A percentile compares a stretch with the other conserved stretches of the same genome.
These are phyloP conservation scores for Aldrovandia affinis DNA, from an alignment of 2,797 vertebrate species.

Conservation along the genomic window DNA sequence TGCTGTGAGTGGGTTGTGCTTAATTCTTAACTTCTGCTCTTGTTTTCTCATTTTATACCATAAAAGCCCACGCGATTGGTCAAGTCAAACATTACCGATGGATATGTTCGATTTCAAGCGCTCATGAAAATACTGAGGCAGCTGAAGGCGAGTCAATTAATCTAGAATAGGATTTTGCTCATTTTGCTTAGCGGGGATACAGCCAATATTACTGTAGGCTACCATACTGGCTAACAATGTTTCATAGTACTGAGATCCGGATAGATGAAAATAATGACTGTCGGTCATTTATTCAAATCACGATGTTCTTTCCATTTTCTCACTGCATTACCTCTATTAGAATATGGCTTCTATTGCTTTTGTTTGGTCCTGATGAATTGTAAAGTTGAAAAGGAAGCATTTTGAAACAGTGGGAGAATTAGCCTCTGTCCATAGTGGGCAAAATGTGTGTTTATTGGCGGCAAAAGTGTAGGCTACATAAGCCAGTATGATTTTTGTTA, in stretches of 20 bases:
- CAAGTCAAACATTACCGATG: neutral
- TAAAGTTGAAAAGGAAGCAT: neutral
- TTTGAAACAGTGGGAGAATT: neutral
- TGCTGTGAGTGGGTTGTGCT: neutral
- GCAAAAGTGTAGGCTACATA: too few species aligned
- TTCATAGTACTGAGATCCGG: slow-evolving; percentile 23
- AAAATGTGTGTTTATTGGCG: too few species aligned
- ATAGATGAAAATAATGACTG: neutral
- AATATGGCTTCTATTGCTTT: neutral
- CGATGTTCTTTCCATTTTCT: neutral
- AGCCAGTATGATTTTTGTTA: too few species aligned
- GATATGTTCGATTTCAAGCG: neutral
- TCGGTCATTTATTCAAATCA: neutral
- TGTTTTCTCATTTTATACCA: neutral
- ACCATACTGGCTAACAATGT: slow-evolving; percentile 29
- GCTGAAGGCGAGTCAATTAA: neutral
- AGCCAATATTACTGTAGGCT: neutral
- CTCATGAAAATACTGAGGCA: neutral
- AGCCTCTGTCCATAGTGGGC: too few species aligned
- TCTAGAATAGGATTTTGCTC: neutral
- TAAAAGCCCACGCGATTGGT: neutral
- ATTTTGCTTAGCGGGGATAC: slow-evolving; percentile 11
- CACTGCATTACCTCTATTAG: neutral
- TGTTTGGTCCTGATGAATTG: neutral
- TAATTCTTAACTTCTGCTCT: neutral